Percentiles rank a stretch among this genome's conserved stretches.
These are phyloP conservation scores for Caprella mutica DNA, from an alignment of 2,888 invertebrate genomes.

Conservation along the genomic window DNA sequence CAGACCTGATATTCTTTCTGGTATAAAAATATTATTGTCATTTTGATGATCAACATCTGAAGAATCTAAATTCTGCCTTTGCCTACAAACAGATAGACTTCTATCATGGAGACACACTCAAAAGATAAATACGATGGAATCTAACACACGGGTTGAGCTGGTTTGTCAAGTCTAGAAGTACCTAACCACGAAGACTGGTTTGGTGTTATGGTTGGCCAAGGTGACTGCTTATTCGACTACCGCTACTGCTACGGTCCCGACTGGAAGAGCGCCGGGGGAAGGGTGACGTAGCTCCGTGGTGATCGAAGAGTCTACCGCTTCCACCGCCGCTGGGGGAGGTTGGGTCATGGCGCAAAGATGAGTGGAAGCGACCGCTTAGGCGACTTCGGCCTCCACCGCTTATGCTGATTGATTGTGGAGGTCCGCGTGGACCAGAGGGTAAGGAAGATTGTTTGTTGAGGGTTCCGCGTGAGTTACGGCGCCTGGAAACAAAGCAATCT, in stretches of 20 bases:
- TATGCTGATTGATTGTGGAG: not conserved
- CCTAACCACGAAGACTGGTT: too few species aligned
- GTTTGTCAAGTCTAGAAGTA: too few species aligned
- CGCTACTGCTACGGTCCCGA: conserved; percentile 8
- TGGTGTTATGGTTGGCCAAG: conserved; percentile 4
- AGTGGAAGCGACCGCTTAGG: conserved; percentile 4
- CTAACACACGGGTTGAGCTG: too few species aligned
- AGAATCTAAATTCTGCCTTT: too few species aligned
- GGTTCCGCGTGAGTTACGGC: conserved; percentile 6
- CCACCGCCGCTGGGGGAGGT: too few species aligned
- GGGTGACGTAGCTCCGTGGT: conserved; percentile 5
- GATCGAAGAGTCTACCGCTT: conserved; percentile 1
- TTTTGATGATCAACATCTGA: too few species aligned
- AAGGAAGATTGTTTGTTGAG: conserved; percentile 10
- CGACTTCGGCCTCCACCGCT: conserved; percentile 5
- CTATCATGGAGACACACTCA: too few species aligned
- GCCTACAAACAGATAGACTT: too few species aligned
- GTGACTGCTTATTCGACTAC: conserved; percentile 1
- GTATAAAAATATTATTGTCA: too few species aligned
- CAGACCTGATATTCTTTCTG: too few species aligned
- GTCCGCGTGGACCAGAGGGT: not conserved
- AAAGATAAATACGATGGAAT: too few species aligned
- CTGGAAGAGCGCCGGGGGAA: conserved; percentile 1
- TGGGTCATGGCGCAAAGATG: conserved; percentile 5
- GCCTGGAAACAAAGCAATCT: not conserved